These are phyloP conservation scores for Rhinoptilus africanus DNA, from an alignment of 2,113 vertebrate species.

Conservation along the genomic window DNA sequence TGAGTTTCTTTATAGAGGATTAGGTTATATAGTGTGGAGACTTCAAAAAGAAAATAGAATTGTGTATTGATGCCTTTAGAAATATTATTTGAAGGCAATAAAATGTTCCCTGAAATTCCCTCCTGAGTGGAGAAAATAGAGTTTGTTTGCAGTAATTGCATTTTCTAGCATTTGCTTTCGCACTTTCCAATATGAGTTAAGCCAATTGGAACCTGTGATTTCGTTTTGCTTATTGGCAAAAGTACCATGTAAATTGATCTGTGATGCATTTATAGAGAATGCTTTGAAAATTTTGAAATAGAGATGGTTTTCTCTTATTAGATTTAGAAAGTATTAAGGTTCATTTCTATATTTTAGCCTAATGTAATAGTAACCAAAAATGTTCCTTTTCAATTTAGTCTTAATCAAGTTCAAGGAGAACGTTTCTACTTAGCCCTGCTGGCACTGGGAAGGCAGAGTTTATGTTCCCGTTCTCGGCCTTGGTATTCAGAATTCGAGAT, in stretches of 20 bases:
- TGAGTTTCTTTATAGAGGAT: constrained; percentile 60
- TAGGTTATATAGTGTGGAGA: constrained; percentile 68
- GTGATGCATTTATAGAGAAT: constrained; percentile 77
- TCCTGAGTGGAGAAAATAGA: constrained; percentile 81
- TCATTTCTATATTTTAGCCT: constrained; percentile 78
- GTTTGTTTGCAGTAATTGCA: constrained; percentile 85
- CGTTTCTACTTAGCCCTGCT: constrained; percentile 45
- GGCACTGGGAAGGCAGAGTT: constrained; percentile 45
- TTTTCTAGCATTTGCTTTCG: constrained; percentile 79
- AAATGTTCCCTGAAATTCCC: constrained; percentile 81
- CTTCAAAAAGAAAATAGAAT: constrained; percentile 77
- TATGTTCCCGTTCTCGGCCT: constrained; percentile 55
- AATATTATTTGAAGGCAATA: constrained; percentile 85
- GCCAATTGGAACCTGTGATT: constrained; percentile 83
- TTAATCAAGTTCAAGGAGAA: constrained; percentile 72
- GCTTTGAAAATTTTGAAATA: constrained; percentile 80
- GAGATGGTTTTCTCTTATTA: constrained; percentile 82
- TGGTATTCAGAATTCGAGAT: background rate
- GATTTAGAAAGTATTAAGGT: constrained; percentile 80
- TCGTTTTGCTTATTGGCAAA: constrained; percentile 80
- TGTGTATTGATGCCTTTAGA: constrained; percentile 80
- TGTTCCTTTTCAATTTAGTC: constrained; percentile 74
- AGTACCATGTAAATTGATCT: constrained; percentile 87
- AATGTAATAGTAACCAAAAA: constrained; percentile 80
- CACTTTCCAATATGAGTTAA: constrained; percentile 80